Base-by-base conservation (phyloP, 2,113 vertebrate genomes). In the Octodon degus region DNA sequence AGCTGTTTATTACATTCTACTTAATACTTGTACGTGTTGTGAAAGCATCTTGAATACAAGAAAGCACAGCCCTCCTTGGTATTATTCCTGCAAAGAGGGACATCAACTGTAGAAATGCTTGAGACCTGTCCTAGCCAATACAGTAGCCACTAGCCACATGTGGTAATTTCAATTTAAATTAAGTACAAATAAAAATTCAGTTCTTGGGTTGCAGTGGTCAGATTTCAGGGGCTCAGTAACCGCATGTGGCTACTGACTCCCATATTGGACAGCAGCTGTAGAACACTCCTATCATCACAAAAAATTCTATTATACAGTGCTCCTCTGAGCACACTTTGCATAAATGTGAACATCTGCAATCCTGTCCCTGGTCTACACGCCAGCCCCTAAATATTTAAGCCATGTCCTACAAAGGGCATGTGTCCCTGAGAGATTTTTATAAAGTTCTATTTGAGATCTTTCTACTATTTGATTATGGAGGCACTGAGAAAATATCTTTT, bases 121-220 rank as follows among this genome's bases (percentile, higher is more conserved):
- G 37, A 58, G 77, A 81, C 2, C 13, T 25, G 7, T 30, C 40
- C 40, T n/a, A 55, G 20, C 7, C 32, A 89, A 63, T 58, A n/a
- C 7, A 50, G 20, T 53, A 43, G 83, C 24, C 53, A 50, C 14
- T 13, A 86, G n/a, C 10, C 50, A 30, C 34, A 34, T 65, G 50
- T 30, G 40, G 9, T 22, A 14, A 55, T 68, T 95, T 68, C 58
- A 50, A 86, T 79, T 67, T 89, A 63, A 86, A 81, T 86, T 4
- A 91, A 95, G 68, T 32, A 34, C n/a, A 72, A 95, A 79, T 34
- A 40, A 79, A 58, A 85, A 58, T 5, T 87, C 72, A 74, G 60
- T 91, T 76, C 2, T 76, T 82, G 60, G 63, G 76, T 53, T 89
- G 86, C 34, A 62, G 40, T 2, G 16, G 79, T 27, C 25, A 25